These are phyloP conservation scores for Isaurus tuberculatus DNA, from an alignment of 92 coral and sea anemone species.

Conservation along the genomic window DNA sequence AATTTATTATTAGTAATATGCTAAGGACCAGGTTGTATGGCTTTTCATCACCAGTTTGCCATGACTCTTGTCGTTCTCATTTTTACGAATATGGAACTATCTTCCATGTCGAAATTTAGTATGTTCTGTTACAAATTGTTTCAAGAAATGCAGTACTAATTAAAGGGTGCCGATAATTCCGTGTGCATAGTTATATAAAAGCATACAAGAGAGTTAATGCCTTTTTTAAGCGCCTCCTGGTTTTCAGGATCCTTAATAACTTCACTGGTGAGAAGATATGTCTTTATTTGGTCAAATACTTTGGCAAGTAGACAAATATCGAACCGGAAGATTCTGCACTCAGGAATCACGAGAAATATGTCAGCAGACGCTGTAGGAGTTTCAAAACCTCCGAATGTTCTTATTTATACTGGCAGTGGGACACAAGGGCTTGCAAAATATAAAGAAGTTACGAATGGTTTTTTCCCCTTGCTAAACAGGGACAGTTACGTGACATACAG, in stretches of 20 bases:
- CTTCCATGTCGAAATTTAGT: too few relatives aligned
- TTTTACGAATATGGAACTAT: too few relatives aligned
- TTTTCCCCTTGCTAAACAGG: conserved; percentile 61
- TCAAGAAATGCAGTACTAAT: too few relatives aligned
- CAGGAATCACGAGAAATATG: not conserved
- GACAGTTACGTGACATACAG: conserved; percentile 85
- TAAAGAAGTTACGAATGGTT: conserved; percentile 44
- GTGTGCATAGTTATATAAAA: too few relatives aligned
- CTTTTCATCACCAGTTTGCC: too few relatives aligned
- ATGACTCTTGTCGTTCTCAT: too few relatives aligned
- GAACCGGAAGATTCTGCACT: not conserved
- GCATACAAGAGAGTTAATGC: not conserved
- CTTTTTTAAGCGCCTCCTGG: conserved; percentile 34
- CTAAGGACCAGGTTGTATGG: too few relatives aligned
- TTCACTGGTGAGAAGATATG: conserved; percentile 23
- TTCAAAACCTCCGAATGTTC: conserved; percentile 87
- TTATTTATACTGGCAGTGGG: conserved; percentile 75
- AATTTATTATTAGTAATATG: too few relatives aligned
- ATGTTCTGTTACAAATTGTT: too few relatives aligned
- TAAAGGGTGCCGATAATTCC: too few relatives aligned
- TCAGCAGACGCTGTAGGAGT: not conserved
- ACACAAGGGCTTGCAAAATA: conserved; percentile 56
- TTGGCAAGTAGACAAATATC: not conserved
- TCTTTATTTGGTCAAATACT: not conserved
- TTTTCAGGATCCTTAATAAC: conserved; percentile 37